Percentiles rank a stretch among this genome's conserved stretches.
Evolutionary conservation across 1,140 invertebrate genomes (phyloP).

Genomic region (Oryctes rhinoceros): DNA sequence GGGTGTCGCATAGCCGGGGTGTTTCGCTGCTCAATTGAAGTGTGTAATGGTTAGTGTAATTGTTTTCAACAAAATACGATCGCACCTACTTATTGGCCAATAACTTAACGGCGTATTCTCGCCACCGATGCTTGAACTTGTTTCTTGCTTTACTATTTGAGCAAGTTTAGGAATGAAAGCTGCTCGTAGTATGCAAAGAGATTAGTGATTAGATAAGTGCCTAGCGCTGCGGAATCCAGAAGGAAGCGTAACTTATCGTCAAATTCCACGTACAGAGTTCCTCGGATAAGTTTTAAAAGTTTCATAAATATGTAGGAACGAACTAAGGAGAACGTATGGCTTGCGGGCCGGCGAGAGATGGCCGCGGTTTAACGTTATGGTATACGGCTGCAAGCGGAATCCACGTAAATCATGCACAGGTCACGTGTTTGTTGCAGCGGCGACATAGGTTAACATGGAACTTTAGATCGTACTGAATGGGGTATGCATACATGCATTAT

Average conservation of each 20-base stretch:
- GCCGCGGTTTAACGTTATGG: not conserved
- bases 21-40: not conserved
- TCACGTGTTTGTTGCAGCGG: constrained; percentile 7
- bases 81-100: not conserved
- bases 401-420: not conserved
- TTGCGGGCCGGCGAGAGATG: constrained; percentile 1
- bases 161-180: not conserved
- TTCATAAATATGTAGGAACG: constrained; percentile 2
- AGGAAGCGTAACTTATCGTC: not conserved
- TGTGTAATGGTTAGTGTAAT: not conserved
- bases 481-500: constrained; percentile 2
- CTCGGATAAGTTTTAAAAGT: constrained; percentile 11
- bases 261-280: constrained; percentile 12
- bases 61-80: not conserved
- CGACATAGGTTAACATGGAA: constrained; percentile 4
- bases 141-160: not conserved
- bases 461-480: not conserved
- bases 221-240: not conserved
- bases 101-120: too few relatives aligned
- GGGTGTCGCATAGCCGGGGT: not conserved
- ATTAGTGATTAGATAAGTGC: not conserved
- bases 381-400: not conserved
- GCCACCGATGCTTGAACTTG: not conserved
- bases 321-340: not conserved
- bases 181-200: not conserved